A percentile compares a stretch with the other conserved stretches of the same genome.
Evolutionary conservation across 2,797 vertebrate genomes (phyloP).

Genomic region (Pampus argenteus): DNA sequence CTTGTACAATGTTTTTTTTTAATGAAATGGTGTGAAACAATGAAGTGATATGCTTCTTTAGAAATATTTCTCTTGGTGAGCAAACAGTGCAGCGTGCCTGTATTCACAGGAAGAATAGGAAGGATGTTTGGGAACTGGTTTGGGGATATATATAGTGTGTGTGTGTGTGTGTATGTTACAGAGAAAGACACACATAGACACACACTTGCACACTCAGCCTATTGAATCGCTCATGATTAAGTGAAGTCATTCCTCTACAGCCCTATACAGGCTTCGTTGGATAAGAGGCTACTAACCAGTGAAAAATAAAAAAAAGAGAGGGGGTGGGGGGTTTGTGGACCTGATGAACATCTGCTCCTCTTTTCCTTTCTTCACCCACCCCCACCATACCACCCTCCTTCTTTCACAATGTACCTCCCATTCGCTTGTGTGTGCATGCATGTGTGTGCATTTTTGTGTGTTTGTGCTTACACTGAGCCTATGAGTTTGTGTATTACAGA

Average conservation of each 20-base stretch:
- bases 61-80: conserved; percentile 1
- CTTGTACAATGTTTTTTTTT: conserved; percentile 8
- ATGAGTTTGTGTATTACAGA: conserved; percentile 17
- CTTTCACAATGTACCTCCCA: conserved; percentile 58
- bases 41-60: neutral
- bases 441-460: conserved; percentile 14
- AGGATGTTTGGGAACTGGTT: conserved; percentile 3
- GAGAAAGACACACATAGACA: conserved; percentile 17
- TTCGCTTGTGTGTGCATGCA: conserved; percentile 26
- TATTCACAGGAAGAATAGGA: neutral
- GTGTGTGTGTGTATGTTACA: no score
- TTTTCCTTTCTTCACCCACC: conserved; percentile 55
- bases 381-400: conserved; percentile 22
- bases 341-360: conserved; percentile 81
- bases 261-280: conserved; percentile 62
- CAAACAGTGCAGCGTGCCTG: neutral
- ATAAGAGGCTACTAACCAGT: conserved; percentile 75
- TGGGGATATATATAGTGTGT: neutral
- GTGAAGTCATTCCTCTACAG: conserved; percentile 76
- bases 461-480: conserved; percentile 33
- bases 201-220: conserved; percentile 29
- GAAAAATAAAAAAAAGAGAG: conserved; percentile 69
- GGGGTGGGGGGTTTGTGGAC: conserved; percentile 62
- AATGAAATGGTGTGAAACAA: neutral
- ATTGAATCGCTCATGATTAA: conserved; percentile 63